phyloP scores from a whole-genome alignment of 2,797 vertebrate genomes.

The Neopelma chrysocephalum region DNA sequence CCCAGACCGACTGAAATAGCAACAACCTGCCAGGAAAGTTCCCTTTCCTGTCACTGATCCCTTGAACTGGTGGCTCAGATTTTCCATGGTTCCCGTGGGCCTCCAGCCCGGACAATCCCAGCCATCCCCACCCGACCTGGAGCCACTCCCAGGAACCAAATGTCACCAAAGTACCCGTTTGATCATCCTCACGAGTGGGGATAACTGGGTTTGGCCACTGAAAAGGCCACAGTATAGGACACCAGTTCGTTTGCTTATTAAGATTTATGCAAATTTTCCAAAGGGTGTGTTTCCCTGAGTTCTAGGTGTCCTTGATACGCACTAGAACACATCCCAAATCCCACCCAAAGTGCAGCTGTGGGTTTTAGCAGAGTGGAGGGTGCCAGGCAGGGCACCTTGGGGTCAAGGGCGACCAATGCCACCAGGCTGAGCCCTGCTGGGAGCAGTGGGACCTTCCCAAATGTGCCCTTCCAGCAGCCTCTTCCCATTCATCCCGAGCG shows the following conservation, averaged over 20 bases:
- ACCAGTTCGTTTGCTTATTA: background rate
- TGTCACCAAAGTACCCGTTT: rapidly evolving
- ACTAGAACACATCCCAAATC: background rate
- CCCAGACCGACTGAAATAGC: background rate
- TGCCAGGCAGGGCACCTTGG: background rate
- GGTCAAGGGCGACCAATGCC: background rate
- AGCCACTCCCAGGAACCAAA: background rate
- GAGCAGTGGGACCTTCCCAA: background rate
- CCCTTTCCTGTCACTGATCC: background rate
- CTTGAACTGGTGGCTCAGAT: background rate
- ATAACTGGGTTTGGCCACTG: background rate
- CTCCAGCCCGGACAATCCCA: background rate
- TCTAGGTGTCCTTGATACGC: background rate
- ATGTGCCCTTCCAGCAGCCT: background rate
- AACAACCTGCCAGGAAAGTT: conserved; percentile 9
- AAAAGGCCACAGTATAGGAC: background rate
- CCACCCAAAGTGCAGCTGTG: background rate
- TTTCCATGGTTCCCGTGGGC: background rate
- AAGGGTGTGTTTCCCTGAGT: background rate
- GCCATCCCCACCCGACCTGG: background rate
- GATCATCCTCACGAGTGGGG: background rate
- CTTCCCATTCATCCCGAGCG: rapidly evolving
- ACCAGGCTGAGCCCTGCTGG: background rate
- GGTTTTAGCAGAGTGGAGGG: background rate
- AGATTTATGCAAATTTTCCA: background rate